These are phyloP conservation scores for Parascotia fuliginaria DNA, from an alignment of 2,888 invertebrate species.

Conservation along the genomic window DNA sequence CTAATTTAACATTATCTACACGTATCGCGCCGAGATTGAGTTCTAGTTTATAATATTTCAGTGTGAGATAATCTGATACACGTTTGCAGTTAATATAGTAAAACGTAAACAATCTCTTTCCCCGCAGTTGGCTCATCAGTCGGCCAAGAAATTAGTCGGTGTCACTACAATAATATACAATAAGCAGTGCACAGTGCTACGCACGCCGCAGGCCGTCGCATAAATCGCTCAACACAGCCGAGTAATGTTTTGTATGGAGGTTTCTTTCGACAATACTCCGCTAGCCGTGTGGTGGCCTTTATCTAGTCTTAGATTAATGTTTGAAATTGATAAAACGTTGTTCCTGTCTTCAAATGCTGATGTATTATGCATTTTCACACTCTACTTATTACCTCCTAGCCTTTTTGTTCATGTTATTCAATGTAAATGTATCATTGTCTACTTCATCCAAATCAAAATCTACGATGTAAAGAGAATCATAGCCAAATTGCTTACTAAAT, in stretches of 20 bases:
- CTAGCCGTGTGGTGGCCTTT: slow-evolving; percentile 76
- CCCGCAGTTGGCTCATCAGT: slow-evolving; percentile 80
- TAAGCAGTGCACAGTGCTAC: slow-evolving; percentile 72
- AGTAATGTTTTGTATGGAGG: slow-evolving; percentile 86
- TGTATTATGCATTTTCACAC: slow-evolving; percentile 32
- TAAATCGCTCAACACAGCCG: slow-evolving; percentile 82
- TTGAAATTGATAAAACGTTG: slow-evolving; percentile 73
- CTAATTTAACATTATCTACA: slow-evolving; percentile 25
- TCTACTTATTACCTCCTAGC: slow-evolving; percentile 19
- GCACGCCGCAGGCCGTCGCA: slow-evolving; percentile 73
- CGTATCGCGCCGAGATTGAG: slow-evolving; percentile 16
- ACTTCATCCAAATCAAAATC: slow-evolving; percentile 37
- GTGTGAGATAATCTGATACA: slow-evolving; percentile 45
- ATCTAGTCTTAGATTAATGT: slow-evolving; percentile 82
- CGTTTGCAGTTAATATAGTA: slow-evolving; percentile 66
- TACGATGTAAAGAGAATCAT: slow-evolving; percentile 51
- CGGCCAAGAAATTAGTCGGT: slow-evolving; percentile 84
- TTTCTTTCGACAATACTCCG: slow-evolving; percentile 81
- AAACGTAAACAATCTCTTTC: slow-evolving; percentile 77
- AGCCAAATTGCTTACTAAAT: slow-evolving; percentile 62
- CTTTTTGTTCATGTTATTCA: slow-evolving; percentile 12
- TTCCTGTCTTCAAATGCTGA: slow-evolving; percentile 49
- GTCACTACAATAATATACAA: slow-evolving; percentile 85
- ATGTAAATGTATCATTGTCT: slow-evolving; percentile 24
- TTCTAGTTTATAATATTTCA: slow-evolving; percentile 36